Base-by-base conservation (phyloP, 2,113 vertebrate genomes). In the Leucopsar rothschildi region DNA sequence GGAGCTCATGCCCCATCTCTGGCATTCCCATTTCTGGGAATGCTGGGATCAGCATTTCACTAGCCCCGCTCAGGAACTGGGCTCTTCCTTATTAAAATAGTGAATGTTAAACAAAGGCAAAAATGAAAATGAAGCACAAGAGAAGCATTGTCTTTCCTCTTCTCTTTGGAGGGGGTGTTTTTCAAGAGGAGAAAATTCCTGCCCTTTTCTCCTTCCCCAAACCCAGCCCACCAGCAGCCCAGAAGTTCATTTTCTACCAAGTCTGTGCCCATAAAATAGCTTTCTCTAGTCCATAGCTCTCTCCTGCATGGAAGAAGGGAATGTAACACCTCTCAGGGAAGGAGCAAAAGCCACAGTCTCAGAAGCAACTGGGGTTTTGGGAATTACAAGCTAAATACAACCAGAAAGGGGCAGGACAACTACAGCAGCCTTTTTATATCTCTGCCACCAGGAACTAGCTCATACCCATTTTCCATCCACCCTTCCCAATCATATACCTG, bases 51-150 rank as follows among this genome's bases (percentile, higher is more conserved):
- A 59, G 47, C 2, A 5, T 75, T 66, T 85, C 69, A 40, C 40
- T 1, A 1, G 19, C 9, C 24, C 35, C 0, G 0, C 44, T 68
- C 37, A 53, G 42, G 40, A 81, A 49, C 64, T 22, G 4, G 45
- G 60, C 37, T 87, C 20, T 25, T 60, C 21, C 29, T 66, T 66
- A 20, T 42, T 63, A 40, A 73, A 89, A 61, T 0, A 70, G 28
- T 11, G 31, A 73, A 10, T 25, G n/a, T 28, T 80, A 27, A 61
- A 75, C 40, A 18, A 63, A 59, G 15, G 13, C 19, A 73, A 63
- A 69, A 78, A 52, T 35, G 9, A 15, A 82, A 87, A 65, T 0
- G 1, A 86, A 59, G 28, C 35, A 50, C 35, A 61, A 70, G 23
- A 33, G 15, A 77, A 77, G 35, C 0, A 0, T 22, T 80, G 28